Evolutionary conservation across 2,888 invertebrate genomes (phyloP).

Genomic region (Lithodes maja): DNA sequence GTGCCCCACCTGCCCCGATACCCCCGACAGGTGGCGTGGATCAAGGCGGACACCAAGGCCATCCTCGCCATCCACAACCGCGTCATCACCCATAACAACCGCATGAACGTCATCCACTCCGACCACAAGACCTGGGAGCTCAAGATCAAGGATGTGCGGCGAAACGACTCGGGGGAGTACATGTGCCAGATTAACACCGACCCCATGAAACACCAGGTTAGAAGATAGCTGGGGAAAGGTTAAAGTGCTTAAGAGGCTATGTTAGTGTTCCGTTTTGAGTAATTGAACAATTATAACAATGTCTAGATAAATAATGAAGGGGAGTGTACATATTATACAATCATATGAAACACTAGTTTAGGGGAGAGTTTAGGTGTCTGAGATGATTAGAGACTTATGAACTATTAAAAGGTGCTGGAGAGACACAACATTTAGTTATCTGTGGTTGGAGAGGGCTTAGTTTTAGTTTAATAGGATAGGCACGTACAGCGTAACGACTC

Average conservation of each 20-base stretch:
- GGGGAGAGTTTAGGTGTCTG: no score
- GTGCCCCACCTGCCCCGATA: background rate
- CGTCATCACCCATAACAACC: conserved; percentile 93
- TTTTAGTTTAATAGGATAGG: no score
- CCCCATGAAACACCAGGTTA: conserved; percentile 84
- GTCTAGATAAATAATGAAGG: no score
- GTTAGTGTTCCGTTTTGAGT: background rate
- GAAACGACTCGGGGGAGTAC: conserved; percentile 88
- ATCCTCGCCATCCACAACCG: conserved; percentile 95
- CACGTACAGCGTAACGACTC: no score
- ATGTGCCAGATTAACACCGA: conserved; percentile 97
- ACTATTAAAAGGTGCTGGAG: no score
- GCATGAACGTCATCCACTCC: conserved; percentile 75
- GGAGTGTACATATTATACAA: no score
- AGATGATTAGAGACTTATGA: no score
- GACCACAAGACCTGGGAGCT: conserved; percentile 96
- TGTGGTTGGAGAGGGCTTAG: no score
- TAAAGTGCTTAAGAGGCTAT: background rate
- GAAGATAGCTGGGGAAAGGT: background rate
- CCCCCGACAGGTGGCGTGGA: conserved; percentile 89
- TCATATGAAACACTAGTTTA: no score
- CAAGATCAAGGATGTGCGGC: conserved; percentile 87
- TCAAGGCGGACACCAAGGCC: conserved; percentile 94
- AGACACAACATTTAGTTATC: no score
- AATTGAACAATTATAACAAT: no score